Evolutionary conservation across 2,113 vertebrate species (phyloP).

Genomic region (Mohoua ochrocephala): DNA sequence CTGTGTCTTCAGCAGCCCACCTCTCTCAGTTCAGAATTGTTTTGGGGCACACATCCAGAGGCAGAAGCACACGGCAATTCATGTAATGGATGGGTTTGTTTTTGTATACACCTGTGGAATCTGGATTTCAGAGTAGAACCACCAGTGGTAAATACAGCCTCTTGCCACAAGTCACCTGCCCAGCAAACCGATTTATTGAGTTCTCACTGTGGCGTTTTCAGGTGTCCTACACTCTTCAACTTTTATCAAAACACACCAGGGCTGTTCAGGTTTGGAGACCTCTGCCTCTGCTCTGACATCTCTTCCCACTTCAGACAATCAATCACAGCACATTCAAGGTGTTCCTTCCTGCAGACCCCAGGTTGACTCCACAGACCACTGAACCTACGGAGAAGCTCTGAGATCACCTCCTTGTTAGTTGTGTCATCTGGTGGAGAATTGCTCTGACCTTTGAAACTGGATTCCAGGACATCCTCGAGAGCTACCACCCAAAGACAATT

Average conservation of each 20-base stretch:
- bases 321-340: background rate
- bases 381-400: background rate
- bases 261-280: background rate
- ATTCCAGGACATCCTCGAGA: background rate
- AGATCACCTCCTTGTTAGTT: background rate
- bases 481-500: background rate
- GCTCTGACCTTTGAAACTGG: background rate
- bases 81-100: background rate
- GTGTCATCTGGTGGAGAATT: background rate
- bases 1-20: background rate
- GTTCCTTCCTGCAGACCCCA: background rate
- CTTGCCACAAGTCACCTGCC: background rate
- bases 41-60: background rate
- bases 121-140: background rate
- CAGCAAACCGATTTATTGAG: background rate
- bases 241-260: background rate
- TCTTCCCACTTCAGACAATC: background rate
- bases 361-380: background rate
- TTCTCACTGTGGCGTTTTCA: background rate
- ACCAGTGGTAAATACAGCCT: background rate
- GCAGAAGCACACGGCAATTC: background rate
- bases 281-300: background rate
- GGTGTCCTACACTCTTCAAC: background rate
- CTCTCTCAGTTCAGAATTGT: background rate
- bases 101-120: background rate